These are phyloP conservation scores for Enteromius argenteus DNA, from an alignment of 2,797 vertebrate species.

Conservation along the genomic window DNA sequence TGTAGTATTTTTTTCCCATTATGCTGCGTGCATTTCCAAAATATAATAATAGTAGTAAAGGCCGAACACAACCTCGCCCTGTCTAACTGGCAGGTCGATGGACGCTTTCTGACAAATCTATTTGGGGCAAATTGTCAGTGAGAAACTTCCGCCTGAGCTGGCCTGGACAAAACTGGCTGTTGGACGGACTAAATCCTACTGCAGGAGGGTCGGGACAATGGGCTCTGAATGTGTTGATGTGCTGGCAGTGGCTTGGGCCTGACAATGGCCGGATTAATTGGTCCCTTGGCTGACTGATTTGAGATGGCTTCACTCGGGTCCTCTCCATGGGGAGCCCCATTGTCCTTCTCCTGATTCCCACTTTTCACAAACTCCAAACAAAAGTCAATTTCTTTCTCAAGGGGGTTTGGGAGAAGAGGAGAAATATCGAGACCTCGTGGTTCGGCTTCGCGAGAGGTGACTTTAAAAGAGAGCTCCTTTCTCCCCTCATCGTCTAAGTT, in stretches of 20 bases:
- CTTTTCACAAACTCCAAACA: conserved; percentile 99
- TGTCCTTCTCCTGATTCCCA: conserved; percentile 99
- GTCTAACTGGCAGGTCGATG: conserved; percentile 71
- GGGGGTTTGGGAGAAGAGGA: conserved; percentile 75
- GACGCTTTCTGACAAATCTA: conserved; percentile 99
- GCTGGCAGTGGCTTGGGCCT: conserved; percentile 92
- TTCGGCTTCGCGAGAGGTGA: conserved; percentile 87
- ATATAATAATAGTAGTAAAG: conserved; percentile 16
- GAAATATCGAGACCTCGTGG: conserved; percentile 87
- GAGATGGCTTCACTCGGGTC: conserved; percentile 99
- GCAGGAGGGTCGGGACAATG: conserved; percentile 98
- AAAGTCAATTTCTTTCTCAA: conserved; percentile 99
- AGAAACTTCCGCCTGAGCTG: conserved; percentile 99
- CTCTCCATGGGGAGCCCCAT: conserved; percentile 97
- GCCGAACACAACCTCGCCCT: conserved; percentile 50
- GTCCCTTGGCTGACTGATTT: conserved; percentile 99
- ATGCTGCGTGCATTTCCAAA: not conserved
- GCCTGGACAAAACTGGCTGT: conserved; percentile 99
- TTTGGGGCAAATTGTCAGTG: conserved; percentile 99
- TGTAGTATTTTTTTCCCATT: conserved; percentile 10
- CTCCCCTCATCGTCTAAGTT: conserved; percentile 66
- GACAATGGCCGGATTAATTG: conserved; percentile 99
- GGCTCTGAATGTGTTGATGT: conserved; percentile 97
- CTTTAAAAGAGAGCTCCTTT: conserved; percentile 81
- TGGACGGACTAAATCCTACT: conserved; percentile 99